Evolutionary conservation across 2,888 invertebrate species (phyloP).

Genomic region (Syrphus vitripennis): DNA sequence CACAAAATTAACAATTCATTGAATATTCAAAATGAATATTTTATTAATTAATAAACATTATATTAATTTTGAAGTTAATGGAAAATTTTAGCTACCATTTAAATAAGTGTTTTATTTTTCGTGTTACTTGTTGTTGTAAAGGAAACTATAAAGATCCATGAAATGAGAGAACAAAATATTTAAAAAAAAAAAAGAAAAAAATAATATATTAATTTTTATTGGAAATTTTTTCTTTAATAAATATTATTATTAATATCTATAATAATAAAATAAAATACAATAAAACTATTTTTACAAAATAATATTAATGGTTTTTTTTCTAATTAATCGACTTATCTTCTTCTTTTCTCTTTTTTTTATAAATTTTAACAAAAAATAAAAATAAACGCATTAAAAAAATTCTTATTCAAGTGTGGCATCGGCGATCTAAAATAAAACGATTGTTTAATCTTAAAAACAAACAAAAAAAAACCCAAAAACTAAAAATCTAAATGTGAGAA

Average conservation of each 20-base stretch:
- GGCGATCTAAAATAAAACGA: conserved; percentile 20
- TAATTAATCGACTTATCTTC: conserved; percentile 18
- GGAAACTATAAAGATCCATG: conserved; percentile 66
- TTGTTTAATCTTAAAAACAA: neutral
- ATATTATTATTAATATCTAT: neutral
- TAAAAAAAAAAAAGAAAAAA: conserved; percentile 44
- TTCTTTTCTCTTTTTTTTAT: conserved; percentile 36
- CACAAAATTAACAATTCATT: conserved; percentile 72
- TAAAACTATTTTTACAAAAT: conserved; percentile 10
- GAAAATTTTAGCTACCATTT: conserved; percentile 70
- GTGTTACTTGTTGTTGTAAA: conserved; percentile 71
- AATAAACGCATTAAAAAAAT: conserved; percentile 18
- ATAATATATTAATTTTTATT: conserved; percentile 54
- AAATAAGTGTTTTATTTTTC: conserved; percentile 70
- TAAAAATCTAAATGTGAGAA: conserved; percentile 41
- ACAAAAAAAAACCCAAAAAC: neutral
- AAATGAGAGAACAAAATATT: conserved; percentile 52
- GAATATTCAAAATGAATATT: conserved; percentile 74
- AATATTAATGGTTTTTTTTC: conserved; percentile 22
- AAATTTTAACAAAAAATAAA: neutral
- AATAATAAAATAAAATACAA: conserved; percentile 1
- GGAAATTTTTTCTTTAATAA: conserved; percentile 62
- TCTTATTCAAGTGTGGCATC: conserved; percentile 44
- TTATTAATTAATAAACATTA: conserved; percentile 64
- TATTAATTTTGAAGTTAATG: conserved; percentile 68